Conservation (phyloP, 2,113 vertebrate species). For the Sclerurus mexicanus region DNA sequence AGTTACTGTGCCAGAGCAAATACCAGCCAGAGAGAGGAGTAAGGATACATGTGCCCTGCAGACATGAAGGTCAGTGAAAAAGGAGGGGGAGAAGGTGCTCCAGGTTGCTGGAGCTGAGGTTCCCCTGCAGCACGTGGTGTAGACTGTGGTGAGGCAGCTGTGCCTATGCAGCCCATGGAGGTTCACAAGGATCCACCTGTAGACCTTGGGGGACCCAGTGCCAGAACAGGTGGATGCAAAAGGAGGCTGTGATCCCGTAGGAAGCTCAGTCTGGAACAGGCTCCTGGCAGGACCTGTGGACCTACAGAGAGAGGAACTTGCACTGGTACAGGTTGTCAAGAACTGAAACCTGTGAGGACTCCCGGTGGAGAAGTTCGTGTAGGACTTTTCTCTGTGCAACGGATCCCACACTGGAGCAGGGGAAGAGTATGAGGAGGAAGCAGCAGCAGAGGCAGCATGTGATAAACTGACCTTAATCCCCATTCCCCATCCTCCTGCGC, state of each 20-base stretch:
- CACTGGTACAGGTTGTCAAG: neutral
- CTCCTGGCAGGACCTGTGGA: neutral
- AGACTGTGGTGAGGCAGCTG: neutral
- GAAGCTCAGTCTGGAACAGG: neutral
- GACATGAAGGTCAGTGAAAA: neutral
- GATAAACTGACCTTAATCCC: neutral
- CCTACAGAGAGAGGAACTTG: neutral
- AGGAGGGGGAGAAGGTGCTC: too few relatives aligned
- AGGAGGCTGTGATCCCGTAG: neutral
- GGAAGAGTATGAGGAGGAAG: neutral
- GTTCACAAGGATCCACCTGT: neutral
- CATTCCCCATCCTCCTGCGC: neutral
- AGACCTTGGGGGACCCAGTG: too few relatives aligned
- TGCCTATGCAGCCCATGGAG: neutral
- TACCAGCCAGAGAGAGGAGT: neutral
- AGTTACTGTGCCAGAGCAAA: neutral
- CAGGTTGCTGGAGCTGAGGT: neutral
- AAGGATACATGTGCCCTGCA: neutral
- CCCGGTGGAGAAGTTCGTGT: neutral
- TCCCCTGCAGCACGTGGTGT: neutral
- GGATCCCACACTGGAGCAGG: too few relatives aligned
- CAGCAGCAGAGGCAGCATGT: neutral
- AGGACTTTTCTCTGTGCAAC: too few relatives aligned
- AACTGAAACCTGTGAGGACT: neutral
- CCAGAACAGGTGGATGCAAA: neutral